Base-by-base conservation (phyloP, 2,888 invertebrate genomes). In the Ethmia dodecea region DNA sequence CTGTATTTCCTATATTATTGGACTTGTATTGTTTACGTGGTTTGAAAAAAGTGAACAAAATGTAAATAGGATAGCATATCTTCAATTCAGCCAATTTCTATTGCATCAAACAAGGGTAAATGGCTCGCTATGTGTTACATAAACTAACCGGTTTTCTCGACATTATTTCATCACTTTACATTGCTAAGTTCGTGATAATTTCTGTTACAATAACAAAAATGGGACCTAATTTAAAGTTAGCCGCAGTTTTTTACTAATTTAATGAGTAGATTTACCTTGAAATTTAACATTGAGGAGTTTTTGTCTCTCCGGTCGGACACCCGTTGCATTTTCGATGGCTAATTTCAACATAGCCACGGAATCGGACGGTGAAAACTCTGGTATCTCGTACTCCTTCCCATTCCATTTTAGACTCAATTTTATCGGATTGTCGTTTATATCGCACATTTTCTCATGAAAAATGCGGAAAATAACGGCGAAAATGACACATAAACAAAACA, bases 221-320 rank as follows among this genome's bases (percentile, higher is more conserved):
- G 9, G 3, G 4, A 2, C 15, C 12, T n/a, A n/a, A n/a, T 3
- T 14, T 13, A 9, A 28, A n/a, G n/a, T 13, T 28, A n/a, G n/a
- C n/a, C n/a, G n/a, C n/a, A n/a, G n/a, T n/a, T n/a, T n/a, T n/a
- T n/a, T n/a, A n/a, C n/a, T n/a, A n/a, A n/a, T n/a, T 22, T 22
- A n/a, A 22, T n/a, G 22, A 22, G n/a, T 22, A 8, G 9, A 12
- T 32, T 68, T 76, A 95, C 97, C 97, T 91, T 96, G 96, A 64
- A 91, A 89, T 84, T 96, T 97, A 33, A 98, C 89, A 77, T 98
- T 98, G 27, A 98, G 88, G 27, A 98, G 80, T 78, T 98, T 98
- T 72, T 98, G 98, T 43, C 97, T 88, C 60, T 95, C 94, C n/a
- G 97, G 95, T 37, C 93, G 89, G 13, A 98, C 98, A 42, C 94